A percentile compares a stretch with the other conserved stretches of the same genome.
phyloP scores from a whole-genome alignment of 2,113 vertebrate species.

The Calonectris borealis region DNA sequence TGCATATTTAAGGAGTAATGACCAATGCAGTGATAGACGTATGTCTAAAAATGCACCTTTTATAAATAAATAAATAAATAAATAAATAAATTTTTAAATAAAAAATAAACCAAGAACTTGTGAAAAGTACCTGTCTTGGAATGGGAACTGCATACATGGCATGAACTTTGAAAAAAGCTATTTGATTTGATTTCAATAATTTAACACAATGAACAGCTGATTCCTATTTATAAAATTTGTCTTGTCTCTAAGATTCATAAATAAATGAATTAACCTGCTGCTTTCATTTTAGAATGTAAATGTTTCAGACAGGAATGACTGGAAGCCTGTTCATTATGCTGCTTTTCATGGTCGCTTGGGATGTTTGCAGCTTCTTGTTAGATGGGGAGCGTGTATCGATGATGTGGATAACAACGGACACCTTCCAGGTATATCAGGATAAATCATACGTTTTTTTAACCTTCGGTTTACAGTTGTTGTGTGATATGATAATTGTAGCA shows the following conservation, averaged over 20 bases:
- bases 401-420: slow-evolving; percentile 80
- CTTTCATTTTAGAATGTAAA: slow-evolving; percentile 71
- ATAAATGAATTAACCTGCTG: slow-evolving; percentile 20
- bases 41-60: not conserved
- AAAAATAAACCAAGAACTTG: not conserved
- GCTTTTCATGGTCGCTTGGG: slow-evolving; percentile 82
- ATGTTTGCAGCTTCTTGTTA: slow-evolving; percentile 80
- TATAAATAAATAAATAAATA: not conserved
- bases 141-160: not conserved
- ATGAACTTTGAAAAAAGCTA: not conserved
- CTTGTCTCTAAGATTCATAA: not conserved
- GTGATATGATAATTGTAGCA: not conserved
- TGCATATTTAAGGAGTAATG: not conserved
- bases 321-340: slow-evolving; percentile 80
- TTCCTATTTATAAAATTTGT: not conserved
- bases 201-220: not conserved
- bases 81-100: too few species aligned
- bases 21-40: not conserved
- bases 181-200: not conserved
- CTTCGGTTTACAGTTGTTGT: not conserved
- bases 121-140: not conserved
- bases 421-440: slow-evolving; percentile 73
- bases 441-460: not conserved
- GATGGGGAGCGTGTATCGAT: slow-evolving; percentile 76
- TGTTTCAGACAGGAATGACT: slow-evolving; percentile 71